Percentiles rank a stretch among this genome's conserved stretches.
phyloP scores from a whole-genome alignment of 2,113 vertebrate species.

The Nesogale talazaci region DNA sequence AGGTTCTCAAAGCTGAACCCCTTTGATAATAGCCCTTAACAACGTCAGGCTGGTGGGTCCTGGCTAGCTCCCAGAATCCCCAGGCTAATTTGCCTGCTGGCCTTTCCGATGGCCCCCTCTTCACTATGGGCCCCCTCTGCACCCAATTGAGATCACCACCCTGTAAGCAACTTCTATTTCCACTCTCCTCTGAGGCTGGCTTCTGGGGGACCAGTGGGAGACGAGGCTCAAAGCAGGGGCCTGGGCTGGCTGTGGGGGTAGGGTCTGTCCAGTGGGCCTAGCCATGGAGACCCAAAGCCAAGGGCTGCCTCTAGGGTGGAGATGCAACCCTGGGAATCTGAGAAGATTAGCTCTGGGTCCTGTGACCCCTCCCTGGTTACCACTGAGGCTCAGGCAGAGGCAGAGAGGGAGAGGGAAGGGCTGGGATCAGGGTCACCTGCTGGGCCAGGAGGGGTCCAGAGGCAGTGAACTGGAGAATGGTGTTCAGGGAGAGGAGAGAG shows the following conservation, averaged over 20 bases:
- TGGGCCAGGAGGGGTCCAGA: neutral
- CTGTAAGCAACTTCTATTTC: neutral
- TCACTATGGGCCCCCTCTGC: too few relatives aligned
- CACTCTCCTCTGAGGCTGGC: neutral
- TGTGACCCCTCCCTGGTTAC: too few relatives aligned
- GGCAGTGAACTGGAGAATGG: fast-evolving
- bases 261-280: too few relatives aligned
- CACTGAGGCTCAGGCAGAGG: neutral
- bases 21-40: too few relatives aligned
- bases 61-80: too few relatives aligned
- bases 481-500: neutral
- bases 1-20: too few relatives aligned
- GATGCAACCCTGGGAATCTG: too few relatives aligned
- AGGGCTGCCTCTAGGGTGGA: too few relatives aligned
- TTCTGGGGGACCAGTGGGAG: neutral
- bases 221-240: neutral
- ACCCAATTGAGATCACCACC: too few relatives aligned
- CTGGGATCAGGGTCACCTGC: fast-evolving
- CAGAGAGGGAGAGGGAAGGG: neutral
- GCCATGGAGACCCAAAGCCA: too few relatives aligned
- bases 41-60: too few relatives aligned
- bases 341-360: neutral
- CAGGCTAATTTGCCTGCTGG: neutral
- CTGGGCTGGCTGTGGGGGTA: too few relatives aligned
- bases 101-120: neutral